Conservation (phyloP, 2,113 vertebrate genomes). For the Calyptomena viridis region DNA sequence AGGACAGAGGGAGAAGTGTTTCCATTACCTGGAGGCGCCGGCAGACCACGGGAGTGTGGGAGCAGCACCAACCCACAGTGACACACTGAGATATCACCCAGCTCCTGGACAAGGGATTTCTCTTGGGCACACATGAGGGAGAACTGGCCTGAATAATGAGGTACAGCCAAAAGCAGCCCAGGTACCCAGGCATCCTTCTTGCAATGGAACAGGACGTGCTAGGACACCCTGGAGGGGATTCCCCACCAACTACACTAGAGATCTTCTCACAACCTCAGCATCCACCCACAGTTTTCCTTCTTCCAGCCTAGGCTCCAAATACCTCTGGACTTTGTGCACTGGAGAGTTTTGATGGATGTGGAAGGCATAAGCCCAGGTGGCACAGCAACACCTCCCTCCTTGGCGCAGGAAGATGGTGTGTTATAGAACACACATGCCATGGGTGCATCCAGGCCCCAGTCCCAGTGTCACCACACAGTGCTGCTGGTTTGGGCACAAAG, state of each 20-base stretch:
- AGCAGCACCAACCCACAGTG: background rate
- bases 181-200: background rate
- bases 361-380: background rate
- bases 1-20: background rate
- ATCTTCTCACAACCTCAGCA: background rate
- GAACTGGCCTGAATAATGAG: background rate
- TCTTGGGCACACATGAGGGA: rapidly evolving
- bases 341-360: too few relatives aligned
- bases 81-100: background rate
- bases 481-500: background rate
- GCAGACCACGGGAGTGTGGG: background rate
- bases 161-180: background rate
- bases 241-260: background rate
- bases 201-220: rapidly evolving
- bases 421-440: rapidly evolving
- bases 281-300: background rate
- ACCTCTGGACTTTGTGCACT: background rate
- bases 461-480: rapidly evolving
- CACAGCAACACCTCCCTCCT: rapidly evolving
- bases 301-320: background rate
- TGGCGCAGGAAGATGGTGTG: background rate
- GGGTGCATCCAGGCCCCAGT: background rate
- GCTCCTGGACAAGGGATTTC: background rate
- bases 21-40: background rate
- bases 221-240: background rate